Evolutionary conservation across 2,797 vertebrate genomes (phyloP), one percentile per base, ranked within the genome.

Genomic region (Hypotaenidia philippensis): DNA sequence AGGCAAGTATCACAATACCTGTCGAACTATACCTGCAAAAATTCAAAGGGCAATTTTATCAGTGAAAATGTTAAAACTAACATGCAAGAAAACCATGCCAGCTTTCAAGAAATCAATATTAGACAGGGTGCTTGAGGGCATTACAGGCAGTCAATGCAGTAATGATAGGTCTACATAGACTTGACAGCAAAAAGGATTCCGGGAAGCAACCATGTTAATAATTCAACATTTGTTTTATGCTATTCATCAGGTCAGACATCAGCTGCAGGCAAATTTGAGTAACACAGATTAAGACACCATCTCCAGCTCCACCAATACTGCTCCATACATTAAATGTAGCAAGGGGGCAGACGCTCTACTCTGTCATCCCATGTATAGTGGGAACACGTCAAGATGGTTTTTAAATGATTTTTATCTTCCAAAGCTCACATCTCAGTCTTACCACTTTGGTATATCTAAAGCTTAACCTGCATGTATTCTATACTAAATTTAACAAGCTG

Each of bases 11-110:
- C 61, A 60, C 19, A 87, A 63, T 3, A 76, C 1, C 1, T 26
- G 64, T 49, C 4, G 32, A 93, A 64, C 79, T 60, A 87, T 1
- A 94, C 71, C 76, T 91, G 79, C 38, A 94, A 95, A 96, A 96
- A 92, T 68, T 87, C 75, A 68, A 91, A 92, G 53, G 52, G 68
- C 61, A 92, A 50, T 91, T 93, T 82, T 78, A 66, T 83, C 57
- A 56, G 10, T 36, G 60, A 70, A 36, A 89, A 77, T 15, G 45
- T 88, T 88, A 88, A 87, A 91, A 55, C 38, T 71, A 91, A 53
- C 94, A 94, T 52, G 84, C 79, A 94, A 92, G 72, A 52, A 9
- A 18, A 92, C 47, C 64, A 94, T 47, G 78, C 34, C 57, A 61
- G 53, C 70, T 91, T 53, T 75, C 41, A 87, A 91, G 17, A 89